Evolutionary conservation across 2,797 vertebrate species (phyloP).

Genomic region (Acanthopagrus latus): DNA sequence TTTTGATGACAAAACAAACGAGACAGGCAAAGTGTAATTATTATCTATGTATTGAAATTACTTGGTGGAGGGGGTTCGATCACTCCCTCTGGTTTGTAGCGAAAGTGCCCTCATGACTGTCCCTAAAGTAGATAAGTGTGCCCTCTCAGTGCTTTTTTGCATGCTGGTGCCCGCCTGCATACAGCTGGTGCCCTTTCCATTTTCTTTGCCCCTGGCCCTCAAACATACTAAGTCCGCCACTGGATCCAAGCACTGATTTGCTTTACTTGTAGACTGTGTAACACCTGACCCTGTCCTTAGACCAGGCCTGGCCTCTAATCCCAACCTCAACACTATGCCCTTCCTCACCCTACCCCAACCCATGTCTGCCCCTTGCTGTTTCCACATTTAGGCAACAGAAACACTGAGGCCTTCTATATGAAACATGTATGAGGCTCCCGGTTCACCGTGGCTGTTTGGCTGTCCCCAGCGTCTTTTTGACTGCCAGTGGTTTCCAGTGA

Average conservation of each 20-base stretch:
- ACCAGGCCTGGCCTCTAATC: neutral
- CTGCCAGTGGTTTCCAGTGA: conserved; percentile 56
- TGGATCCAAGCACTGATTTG: neutral
- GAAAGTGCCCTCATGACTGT: no score
- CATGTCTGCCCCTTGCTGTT: neutral
- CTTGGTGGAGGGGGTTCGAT: no score
- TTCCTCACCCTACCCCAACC: neutral
- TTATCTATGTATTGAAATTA: no score
- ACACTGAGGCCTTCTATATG: neutral
- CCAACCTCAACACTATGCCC: neutral
- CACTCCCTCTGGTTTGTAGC: no score
- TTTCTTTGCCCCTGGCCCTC: no score
- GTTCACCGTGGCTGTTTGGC: conserved; percentile 13
- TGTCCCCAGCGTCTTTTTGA: conserved; percentile 8
- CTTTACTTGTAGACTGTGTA: neutral
- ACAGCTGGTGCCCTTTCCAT: no score
- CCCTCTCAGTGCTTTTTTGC: no score
- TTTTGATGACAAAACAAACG: neutral
- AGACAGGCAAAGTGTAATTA: no score
- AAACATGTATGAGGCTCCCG: conserved; percentile 15
- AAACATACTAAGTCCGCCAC: neutral
- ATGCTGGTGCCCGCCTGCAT: no score
- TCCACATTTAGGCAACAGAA: neutral
- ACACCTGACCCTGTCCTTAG: neutral
- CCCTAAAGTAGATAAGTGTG: no score